Base-by-base conservation (phyloP, 2,113 vertebrate genomes). In the Capreolus pygargus region DNA sequence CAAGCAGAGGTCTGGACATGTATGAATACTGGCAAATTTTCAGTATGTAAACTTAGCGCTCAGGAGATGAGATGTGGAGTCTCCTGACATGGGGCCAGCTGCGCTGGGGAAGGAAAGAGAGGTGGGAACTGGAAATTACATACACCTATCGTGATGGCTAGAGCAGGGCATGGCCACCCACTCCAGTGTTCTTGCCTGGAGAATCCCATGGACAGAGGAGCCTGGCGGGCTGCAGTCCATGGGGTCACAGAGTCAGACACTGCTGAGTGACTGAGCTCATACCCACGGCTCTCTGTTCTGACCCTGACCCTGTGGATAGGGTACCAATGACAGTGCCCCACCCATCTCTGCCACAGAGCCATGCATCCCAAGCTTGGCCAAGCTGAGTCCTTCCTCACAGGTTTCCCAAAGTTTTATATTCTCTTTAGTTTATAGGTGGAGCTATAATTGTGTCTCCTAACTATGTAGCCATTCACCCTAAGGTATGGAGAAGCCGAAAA, bases 221-320 rank as follows among this genome's bases (percentile, higher is more conserved):
- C 67, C 19, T 39, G 67, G 19, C 6, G n/a, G n/a, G 67, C 67
- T 36, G 21, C 64, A 4, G 1, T 36, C n/a, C 67, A 36, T 0
- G 0, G 67, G 67, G n/a, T 39, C 19, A 23, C 19, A 70, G 64
- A 67, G 64, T 36, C 2, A 5, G 64, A 23, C 17, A 0, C 0
- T 0, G 11, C n/a, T 23, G 64, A 70, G n/a, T 1, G 2, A 36
- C 33, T 67, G 33, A 36, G n/a, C 17, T 0, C 4, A 1, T 19
- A 36, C 2, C 0, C 64, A 23, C 19, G 19, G 64, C 55, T 50
- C 39, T 76, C 64, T 61, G 45, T 55, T 45, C 23, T 16, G 57
- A 23, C 21, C 23, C 12, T 55, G 79, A 30, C 33, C 7, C 82
- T 86, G 28, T 43, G 54, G 21, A 76, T 27, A 7, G 19, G 55